These are phyloP conservation scores for Hippoglossus stenolepis DNA, from an alignment of 2,113 vertebrate genomes.

Conservation along the genomic window DNA sequence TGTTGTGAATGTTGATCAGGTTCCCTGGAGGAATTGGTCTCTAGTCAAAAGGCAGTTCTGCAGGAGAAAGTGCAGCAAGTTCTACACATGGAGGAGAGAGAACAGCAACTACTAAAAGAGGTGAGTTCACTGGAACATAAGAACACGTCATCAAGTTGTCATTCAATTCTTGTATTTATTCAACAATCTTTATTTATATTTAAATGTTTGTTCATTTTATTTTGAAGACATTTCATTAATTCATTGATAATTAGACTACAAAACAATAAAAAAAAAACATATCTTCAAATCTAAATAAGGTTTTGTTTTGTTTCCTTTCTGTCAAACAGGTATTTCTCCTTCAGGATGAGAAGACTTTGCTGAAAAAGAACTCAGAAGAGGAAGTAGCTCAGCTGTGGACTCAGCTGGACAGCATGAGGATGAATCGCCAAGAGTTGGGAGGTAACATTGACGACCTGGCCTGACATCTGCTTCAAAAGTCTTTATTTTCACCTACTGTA, in stretches of 20 bases:
- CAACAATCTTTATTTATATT: too few relatives aligned
- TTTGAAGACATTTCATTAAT: too few relatives aligned
- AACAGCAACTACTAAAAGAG: slow-evolving; percentile 81
- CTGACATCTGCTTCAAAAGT: not conserved
- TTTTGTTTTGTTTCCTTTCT: not conserved
- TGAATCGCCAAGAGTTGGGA: slow-evolving; percentile 85
- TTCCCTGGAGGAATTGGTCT: slow-evolving; percentile 77
- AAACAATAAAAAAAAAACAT: not conserved
- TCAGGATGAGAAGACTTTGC: slow-evolving; percentile 70
- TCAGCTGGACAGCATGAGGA: slow-evolving; percentile 85
- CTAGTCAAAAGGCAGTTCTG: slow-evolving; percentile 75
- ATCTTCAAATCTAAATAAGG: not conserved
- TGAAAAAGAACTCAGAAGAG: slow-evolving; percentile 85
- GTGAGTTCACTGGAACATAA: slow-evolving; percentile 66
- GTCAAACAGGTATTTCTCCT: slow-evolving; percentile 82
- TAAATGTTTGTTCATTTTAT: too few relatives aligned
- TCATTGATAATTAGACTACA: too few relatives aligned
- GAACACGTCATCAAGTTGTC: not conserved
- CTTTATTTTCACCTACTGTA: not conserved
- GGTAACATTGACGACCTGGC: slow-evolving; percentile 76
- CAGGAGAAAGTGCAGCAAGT: slow-evolving; percentile 73
- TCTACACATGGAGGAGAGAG: slow-evolving; percentile 79
- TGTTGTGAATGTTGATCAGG: slow-evolving; percentile 58
- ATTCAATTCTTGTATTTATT: not conserved
- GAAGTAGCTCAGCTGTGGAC: slow-evolving; percentile 87